Evolutionary conservation across 1,140 invertebrate species (phyloP).

Genomic region (Ostrea denselamellosa): DNA sequence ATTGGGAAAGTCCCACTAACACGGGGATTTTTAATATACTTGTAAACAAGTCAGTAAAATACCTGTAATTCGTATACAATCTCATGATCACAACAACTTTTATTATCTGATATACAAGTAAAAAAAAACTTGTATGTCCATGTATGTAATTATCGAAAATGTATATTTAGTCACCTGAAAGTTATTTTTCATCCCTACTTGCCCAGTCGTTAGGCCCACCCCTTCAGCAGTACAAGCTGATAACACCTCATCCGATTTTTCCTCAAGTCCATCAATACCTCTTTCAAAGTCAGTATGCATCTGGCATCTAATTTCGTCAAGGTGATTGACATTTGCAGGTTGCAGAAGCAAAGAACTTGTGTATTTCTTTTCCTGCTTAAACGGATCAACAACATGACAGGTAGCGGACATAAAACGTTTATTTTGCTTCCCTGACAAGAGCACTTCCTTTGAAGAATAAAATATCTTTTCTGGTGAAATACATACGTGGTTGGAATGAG

Average conservation of each 20-base stretch:
- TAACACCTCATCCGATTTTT: not conserved
- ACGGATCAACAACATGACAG: not conserved
- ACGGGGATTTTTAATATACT: too few species aligned
- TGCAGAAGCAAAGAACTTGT: not conserved
- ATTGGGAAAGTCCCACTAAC: too few species aligned
- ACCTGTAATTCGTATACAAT: too few species aligned
- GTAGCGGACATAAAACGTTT: not conserved
- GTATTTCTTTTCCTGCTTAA: not conserved
- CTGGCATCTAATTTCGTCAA: not conserved
- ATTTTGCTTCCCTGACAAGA: not conserved
- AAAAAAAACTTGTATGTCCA: too few species aligned
- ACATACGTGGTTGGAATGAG: too few species aligned
- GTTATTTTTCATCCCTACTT: constrained; percentile 70
- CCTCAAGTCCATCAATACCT: not conserved
- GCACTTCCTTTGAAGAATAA: not conserved
- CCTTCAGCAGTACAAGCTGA: constrained; percentile 62
- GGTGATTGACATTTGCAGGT: not conserved
- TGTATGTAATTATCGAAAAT: not conserved
- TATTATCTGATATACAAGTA: too few species aligned
- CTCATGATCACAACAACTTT: too few species aligned
- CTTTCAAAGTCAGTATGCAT: not conserved
- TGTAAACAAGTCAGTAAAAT: too few species aligned
- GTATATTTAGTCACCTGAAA: constrained; percentile 70
- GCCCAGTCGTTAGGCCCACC: constrained; percentile 63
- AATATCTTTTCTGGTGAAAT: not conserved